These are phyloP conservation scores for Panagrolaimus sp. DNA, from an alignment of 1,140 invertebrate species.

Conservation along the genomic window DNA sequence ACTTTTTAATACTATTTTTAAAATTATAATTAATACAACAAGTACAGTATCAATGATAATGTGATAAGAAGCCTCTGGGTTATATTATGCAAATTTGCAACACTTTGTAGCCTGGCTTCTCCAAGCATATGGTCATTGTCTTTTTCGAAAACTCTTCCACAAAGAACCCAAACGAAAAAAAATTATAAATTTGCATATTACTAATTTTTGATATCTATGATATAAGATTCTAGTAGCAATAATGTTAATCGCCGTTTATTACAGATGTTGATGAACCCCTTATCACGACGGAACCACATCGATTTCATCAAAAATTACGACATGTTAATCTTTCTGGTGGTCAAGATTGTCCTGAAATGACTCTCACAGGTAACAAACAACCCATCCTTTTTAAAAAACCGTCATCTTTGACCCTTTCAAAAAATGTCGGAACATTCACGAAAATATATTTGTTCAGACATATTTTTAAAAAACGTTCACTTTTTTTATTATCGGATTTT, in stretches of 20 bases:
- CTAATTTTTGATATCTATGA: not conserved
- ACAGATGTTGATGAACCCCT: constrained; percentile 68
- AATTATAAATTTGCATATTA: constrained; percentile 19
- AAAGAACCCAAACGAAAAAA: constrained; percentile 25
- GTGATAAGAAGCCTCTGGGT: too few species aligned
- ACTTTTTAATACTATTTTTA: too few species aligned
- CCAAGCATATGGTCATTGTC: too few species aligned
- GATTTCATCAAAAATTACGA: constrained; percentile 65
- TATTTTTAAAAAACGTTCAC: constrained; percentile 16
- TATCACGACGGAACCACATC: constrained; percentile 65
- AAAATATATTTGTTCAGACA: too few species aligned
- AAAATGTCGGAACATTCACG: too few species aligned
- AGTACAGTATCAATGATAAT: too few species aligned
- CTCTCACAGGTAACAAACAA: constrained; percentile 63
- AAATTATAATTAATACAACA: too few species aligned
- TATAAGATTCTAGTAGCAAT: constrained; percentile 18
- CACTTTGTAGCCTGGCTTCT: too few species aligned
- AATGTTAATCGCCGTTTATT: constrained; percentile 21
- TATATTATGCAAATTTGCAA: too few species aligned
- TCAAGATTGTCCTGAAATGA: constrained; percentile 73
- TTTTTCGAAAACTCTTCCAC: too few species aligned
- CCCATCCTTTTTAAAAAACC: not conserved
- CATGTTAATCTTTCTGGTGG: constrained; percentile 68
- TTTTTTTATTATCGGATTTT: too few species aligned
- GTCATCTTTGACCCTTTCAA: too few species aligned